phyloP scores from a whole-genome alignment of 2,797 vertebrate genomes.

The Antennarius maculatus region DNA sequence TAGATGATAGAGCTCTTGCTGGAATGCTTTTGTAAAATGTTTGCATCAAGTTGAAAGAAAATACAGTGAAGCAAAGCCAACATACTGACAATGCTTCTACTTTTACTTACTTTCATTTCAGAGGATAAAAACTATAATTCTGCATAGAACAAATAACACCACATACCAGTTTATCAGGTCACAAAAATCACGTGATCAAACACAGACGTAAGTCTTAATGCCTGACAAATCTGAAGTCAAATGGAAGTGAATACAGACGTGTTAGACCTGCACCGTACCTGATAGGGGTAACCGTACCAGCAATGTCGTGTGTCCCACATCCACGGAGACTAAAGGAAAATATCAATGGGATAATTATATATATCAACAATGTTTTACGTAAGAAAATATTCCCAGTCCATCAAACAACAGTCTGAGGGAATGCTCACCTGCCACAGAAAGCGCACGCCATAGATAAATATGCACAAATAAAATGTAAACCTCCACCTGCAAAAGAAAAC shows the following conservation, averaged over 20 bases:
- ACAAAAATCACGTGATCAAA: neutral
- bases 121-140: neutral
- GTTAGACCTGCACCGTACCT: slow-evolving; percentile 79
- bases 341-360: neutral
- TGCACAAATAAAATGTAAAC: slow-evolving; percentile 93
- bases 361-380: neutral
- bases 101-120: neutral
- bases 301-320: slow-evolving; percentile 95
- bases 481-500: slow-evolving; percentile 87
- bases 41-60: neutral
- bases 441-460: slow-evolving; percentile 92
- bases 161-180: neutral
- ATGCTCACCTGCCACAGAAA: slow-evolving; percentile 94
- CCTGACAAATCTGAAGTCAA: neutral
- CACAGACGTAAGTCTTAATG: neutral
- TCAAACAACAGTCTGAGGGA: neutral
- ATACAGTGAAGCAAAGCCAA: slow-evolving; percentile 14
- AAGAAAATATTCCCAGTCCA: neutral
- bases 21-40: slow-evolving; percentile 15
- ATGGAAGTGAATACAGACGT: neutral
- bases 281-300: slow-evolving; percentile 95
- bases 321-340: slow-evolving; percentile 87
- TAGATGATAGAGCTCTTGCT: neutral
- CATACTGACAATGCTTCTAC: slow-evolving; percentile 8
- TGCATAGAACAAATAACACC: neutral